Conservation (phyloP, 2,113 vertebrate species). For the Odocoileus virginianus region DNA sequence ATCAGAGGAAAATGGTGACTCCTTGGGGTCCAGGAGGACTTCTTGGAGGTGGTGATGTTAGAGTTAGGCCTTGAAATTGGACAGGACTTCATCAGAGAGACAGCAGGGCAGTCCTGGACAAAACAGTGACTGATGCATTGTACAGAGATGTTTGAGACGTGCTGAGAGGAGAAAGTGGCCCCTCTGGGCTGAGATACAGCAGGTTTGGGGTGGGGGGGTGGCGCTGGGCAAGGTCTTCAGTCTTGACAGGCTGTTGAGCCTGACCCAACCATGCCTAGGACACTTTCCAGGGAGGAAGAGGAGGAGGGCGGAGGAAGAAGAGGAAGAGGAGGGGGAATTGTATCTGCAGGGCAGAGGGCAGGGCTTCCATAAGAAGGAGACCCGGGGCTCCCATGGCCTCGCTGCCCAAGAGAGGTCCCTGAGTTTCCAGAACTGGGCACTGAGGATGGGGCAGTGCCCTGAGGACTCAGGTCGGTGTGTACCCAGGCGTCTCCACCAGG, state of each 20-base stretch:
- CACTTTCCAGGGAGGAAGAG: neutral
- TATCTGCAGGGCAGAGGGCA: neutral
- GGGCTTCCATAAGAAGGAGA: neutral
- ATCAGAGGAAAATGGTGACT: neutral
- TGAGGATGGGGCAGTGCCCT: neutral
- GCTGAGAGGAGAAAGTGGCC: neutral
- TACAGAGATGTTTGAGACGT: neutral
- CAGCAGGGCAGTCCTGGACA: neutral
- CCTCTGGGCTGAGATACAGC: neutral
- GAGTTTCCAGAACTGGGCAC: rapidly evolving
- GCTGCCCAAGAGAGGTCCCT: neutral
- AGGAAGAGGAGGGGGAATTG: neutral
- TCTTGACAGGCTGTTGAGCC: rapidly evolving
- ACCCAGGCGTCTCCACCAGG: neutral
- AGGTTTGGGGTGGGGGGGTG: rapidly evolving
- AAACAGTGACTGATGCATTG: too few species aligned
- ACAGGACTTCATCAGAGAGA: neutral
- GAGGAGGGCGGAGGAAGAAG: too few species aligned
- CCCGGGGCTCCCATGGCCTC: rapidly evolving
- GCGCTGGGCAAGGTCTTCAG: neutral
- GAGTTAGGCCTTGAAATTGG: neutral
- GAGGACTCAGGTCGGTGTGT: rapidly evolving
- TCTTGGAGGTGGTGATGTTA: neutral
- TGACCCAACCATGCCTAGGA: too few species aligned
- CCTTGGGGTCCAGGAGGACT: neutral